Percentiles rank a stretch among this genome's conserved stretches.
These are phyloP conservation scores for Champsocephalus esox DNA, from an alignment of 2,797 vertebrate genomes.

Conservation along the genomic window DNA sequence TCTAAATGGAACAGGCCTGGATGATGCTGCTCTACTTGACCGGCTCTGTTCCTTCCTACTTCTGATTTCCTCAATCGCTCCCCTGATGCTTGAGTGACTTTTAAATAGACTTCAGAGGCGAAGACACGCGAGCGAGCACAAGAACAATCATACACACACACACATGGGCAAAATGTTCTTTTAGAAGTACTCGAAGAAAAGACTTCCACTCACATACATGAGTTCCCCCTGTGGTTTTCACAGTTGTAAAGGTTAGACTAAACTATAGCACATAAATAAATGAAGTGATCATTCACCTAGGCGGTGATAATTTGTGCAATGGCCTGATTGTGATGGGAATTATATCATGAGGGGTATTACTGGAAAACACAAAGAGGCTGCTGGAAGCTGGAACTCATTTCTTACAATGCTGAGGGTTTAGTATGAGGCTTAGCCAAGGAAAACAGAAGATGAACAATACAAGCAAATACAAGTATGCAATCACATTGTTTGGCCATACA, in stretches of 20 bases:
- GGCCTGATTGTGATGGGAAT: too few relatives aligned
- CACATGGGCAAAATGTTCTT: slow-evolving; percentile 16
- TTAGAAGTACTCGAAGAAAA: slow-evolving; percentile 12
- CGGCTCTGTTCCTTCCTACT: slow-evolving; percentile 40
- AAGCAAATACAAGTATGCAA: too few relatives aligned
- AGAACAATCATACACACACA: slow-evolving; percentile 9
- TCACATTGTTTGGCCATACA: too few relatives aligned
- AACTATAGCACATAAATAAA: background rate
- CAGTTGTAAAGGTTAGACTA: slow-evolving; percentile 1
- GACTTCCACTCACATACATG: slow-evolving; percentile 14
- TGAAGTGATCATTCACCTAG: background rate
- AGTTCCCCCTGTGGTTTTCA: slow-evolving; percentile 1
- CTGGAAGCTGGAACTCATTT: too few relatives aligned
- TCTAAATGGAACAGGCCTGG: slow-evolving; percentile 69
- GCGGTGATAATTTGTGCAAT: background rate
- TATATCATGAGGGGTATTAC: too few relatives aligned
- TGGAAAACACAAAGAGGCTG: too few relatives aligned
- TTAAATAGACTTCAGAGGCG: slow-evolving; percentile 47
- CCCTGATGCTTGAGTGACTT: slow-evolving; percentile 52
- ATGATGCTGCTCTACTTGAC: slow-evolving; percentile 68
- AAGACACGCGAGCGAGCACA: background rate
- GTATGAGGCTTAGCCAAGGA: too few relatives aligned
- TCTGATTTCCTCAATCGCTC: slow-evolving; percentile 56
- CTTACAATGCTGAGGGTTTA: too few relatives aligned
- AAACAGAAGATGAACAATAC: too few relatives aligned